Base-by-base conservation (phyloP, 2,797 vertebrate species). In the Sebastes oblongus region DNA sequence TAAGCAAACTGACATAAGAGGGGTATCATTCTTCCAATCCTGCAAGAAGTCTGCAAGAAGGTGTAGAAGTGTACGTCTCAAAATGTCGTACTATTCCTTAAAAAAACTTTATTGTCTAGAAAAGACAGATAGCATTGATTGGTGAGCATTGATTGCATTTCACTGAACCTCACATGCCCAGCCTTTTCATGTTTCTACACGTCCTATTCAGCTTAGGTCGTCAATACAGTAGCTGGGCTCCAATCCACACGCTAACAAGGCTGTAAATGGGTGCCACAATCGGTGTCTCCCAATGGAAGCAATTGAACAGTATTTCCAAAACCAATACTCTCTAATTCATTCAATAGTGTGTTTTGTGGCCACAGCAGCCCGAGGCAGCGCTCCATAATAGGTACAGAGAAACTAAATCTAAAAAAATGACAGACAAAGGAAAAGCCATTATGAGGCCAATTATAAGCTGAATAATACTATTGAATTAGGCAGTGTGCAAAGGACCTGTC, bases 361-460 rank as follows among this genome's bases (percentile, higher is more conserved):
- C 59, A 54, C 27, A 39, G 78, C 29, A 54, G 29, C 50, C 66
- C 4, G 0, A 13, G 27, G 20, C n/a, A 39, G 50, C 9, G 0
- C 18, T 5, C 5, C 3, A 25, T 36, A 25, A 77, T 8, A 24
- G 34, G 16, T 60, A 10, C 13, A 72, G 52, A 72, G 18, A 67
- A 80, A 66, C 24, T 13, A 36, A 60, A 72, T 54, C 6, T 36
- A 20, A 24, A 29, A 22, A 14, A 65, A 76, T 30, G 2, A 52
- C 5, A 72, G 18, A 61, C 2, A 42, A 77, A 69, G 7, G 11
- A 50, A 69, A 71, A 77, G 20, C 59, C 24, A 59, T 64, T 16
- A 78, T 39, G 32, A 66, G n/a, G 30, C 72, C 78, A 86, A 85
- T 85, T 80, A 79, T 16, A 59, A 60, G 3, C n/a, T 52, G 32